Conservation (phyloP, 2,888 invertebrate genomes). For the Dinocampus coccinellae region DNA sequence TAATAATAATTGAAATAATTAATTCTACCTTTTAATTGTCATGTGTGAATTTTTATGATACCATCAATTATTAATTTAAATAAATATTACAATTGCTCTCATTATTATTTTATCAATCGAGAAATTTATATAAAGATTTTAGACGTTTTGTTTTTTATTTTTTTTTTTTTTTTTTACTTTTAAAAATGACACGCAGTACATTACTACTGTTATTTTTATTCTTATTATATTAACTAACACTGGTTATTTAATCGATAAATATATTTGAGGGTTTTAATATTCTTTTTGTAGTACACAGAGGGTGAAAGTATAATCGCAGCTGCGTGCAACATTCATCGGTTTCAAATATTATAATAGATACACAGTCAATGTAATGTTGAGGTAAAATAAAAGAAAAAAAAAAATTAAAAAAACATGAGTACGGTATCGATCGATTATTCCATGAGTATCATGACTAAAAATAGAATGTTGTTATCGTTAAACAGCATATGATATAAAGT, state of each 20-base stretch:
- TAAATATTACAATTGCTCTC: no score
- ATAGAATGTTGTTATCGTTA: background rate
- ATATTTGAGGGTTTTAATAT: conserved; percentile 26
- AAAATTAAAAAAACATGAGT: conserved; percentile 34
- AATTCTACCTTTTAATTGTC: background rate
- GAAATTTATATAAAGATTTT: conserved; percentile 1
- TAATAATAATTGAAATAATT: background rate
- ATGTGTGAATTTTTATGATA: no score
- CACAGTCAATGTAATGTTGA: conserved; percentile 21
- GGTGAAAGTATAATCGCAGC: conserved; percentile 12
- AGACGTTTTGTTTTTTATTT: no score
- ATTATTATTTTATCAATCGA: background rate
- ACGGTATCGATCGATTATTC: conserved; percentile 27
- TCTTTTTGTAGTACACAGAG: conserved; percentile 18
- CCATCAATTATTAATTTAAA: no score
- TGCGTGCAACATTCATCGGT: conserved; percentile 5
- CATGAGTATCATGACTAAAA: conserved; percentile 12
- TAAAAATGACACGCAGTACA: conserved; percentile 30
- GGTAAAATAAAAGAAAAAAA: conserved; percentile 20
- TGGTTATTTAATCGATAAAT: conserved; percentile 39
- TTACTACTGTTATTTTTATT: background rate
- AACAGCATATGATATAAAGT: background rate
- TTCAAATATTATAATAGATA: background rate
- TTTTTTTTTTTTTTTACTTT: no score
- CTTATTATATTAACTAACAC: background rate